Conservation (phyloP, 1,140 invertebrate genomes). For the Nilaparvata lugens region DNA sequence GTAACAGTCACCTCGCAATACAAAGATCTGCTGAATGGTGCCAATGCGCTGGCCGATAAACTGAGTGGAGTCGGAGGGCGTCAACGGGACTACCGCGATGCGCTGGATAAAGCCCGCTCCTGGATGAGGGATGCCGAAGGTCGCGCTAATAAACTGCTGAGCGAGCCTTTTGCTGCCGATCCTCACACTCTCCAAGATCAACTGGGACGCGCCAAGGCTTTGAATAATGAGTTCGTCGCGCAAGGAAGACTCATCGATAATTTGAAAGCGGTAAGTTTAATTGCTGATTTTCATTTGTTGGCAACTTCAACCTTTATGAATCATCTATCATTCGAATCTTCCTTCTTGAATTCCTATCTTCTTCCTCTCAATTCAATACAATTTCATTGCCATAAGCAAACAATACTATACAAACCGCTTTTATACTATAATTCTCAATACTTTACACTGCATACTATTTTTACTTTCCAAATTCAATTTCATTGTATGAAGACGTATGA, state of each 20-base stretch:
- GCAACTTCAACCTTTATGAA: neutral
- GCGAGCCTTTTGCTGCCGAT: conserved; percentile 76
- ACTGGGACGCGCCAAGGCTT: conserved; percentile 66
- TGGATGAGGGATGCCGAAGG: conserved; percentile 68
- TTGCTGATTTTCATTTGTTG: neutral
- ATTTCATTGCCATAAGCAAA: no score
- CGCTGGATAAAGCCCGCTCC: conserved; percentile 65
- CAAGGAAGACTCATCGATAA: conserved; percentile 78
- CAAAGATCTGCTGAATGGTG: conserved; percentile 63
- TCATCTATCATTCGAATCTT: conserved; percentile 12
- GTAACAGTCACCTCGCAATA: conserved; percentile 59
- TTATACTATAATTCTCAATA: no score
- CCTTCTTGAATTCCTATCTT: no score
- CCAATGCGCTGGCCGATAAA: conserved; percentile 71
- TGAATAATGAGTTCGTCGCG: conserved; percentile 79
- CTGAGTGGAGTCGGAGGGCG: conserved; percentile 65
- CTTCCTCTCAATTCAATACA: no score
- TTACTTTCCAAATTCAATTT: no score
- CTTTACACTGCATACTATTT: no score
- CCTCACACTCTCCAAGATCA: conserved; percentile 82
- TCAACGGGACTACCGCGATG: conserved; percentile 72
- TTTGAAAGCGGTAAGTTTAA: conserved; percentile 47
- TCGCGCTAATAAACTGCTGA: conserved; percentile 44
- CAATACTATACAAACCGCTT: no score
- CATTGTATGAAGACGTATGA: no score